Base-by-base conservation (phyloP, 2,113 vertebrate species). In the Phrynosoma blainvillii region DNA sequence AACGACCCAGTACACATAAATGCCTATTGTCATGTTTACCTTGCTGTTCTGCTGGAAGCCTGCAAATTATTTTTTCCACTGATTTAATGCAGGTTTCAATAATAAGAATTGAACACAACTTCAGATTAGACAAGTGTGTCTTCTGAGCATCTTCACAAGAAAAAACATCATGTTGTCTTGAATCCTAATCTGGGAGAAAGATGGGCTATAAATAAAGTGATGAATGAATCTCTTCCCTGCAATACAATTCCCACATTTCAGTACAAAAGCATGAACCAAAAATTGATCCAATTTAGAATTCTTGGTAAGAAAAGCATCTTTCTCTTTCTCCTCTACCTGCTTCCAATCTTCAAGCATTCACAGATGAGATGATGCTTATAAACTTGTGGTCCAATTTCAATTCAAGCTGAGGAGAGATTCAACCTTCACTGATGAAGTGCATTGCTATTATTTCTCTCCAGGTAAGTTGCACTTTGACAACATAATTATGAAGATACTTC, bases 1-100 rank as follows among this genome's bases (percentile, higher is more conserved):
- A 93, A 87, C 91, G 5, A 88, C 86, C 54, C 86, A 42, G 84
- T 88, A 47, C 85, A 52, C 27, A 92, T 81, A 91, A 91, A 91
- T 80, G 42, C 1, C 62, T 89, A 52, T 78, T 88, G 86, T 89
- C 88, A 92, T 92, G 42, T 95, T 95, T 94, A 91, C 70, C 84
- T 32, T 70, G 87, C 0, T 73, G 4, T 23, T 90, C 65, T 91
- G 74, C 66, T 70, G 42, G 70, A 77, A 90, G 66, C 79, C 88
- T 92, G 74, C 91, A 95, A 94, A 92, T 94, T 83, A 90, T 59
- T 88, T 89, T 89, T n/a, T 87, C 40, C 0, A 79, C 20, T 11
- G 78, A 32, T 59, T 84, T 92, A 79, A 91, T 89, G 36, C 79
- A 40, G 77, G 27, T 2, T 92, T 95, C 88, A 85, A 65, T 90